Base-by-base conservation (phyloP, 37 sponge, comb jelly and placozoan species). In the Aplysina aerophoba region DNA sequence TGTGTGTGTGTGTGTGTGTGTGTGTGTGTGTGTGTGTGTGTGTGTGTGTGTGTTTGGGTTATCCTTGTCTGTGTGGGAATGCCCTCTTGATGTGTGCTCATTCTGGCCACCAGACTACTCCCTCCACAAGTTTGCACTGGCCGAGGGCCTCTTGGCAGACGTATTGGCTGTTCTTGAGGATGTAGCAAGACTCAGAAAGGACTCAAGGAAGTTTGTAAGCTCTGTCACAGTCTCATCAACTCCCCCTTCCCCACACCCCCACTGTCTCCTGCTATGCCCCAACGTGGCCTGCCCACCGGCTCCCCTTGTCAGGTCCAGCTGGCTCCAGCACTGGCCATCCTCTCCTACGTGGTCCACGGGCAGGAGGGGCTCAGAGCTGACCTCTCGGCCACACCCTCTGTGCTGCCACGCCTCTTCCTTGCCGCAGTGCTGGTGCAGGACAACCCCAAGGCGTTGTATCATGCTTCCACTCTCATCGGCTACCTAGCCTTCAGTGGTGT, bases 91-190 rank as follows among this genome's bases (percentile, higher is more conserved):
- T 62, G 64, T 11, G 4, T 3, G 64, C 28, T 27, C 28, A 3
- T 33, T 71, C 73, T 33, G 20, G 31, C 0, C 50, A 34, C 41
- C 77, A 93, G 93, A 93, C 44, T 58, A 59, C 34, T 85, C 82
- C 1, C 81, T 93, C 13, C 91, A 93, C 40, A 33, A 55, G 30
- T 22, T 55, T 78, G 88, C 86, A 31, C 54, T 93, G 59, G 79
- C 68, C n/a, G 91, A 87, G 55, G 91, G 84, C 6, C 31, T 90
- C 19, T 15, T 83, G 15, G 22, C 17, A 38, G 58, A 71, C 53
- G 16, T 89, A 50, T 15, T 80, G 3, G 19, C 74, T 40, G 83
- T 40, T 20, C 25, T 61, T 2, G 66, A 82, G 21, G 66, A 63
- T 22, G 66, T 60, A 8, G 20, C 14, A 25, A 61, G 3, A 36